These are phyloP conservation scores for Polymixis lichenea DNA, from an alignment of 2,888 invertebrate species.

Conservation along the genomic window DNA sequence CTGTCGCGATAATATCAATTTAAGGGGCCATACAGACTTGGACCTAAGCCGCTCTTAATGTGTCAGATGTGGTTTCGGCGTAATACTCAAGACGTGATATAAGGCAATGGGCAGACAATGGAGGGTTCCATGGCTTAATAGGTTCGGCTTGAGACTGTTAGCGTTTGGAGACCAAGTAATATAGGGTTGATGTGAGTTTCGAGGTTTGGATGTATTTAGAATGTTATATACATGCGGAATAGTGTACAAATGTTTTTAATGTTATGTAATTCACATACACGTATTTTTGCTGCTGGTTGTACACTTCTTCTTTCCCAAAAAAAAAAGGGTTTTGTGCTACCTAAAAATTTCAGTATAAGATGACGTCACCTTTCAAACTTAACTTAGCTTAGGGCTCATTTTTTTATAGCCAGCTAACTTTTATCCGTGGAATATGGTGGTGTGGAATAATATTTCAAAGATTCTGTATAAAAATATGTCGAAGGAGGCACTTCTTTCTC, in stretches of 20 bases:
- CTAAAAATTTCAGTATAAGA: neutral
- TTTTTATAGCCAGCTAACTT: neutral
- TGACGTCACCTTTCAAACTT: neutral
- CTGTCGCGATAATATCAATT: conserved; percentile 73
- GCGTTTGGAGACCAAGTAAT: conserved; percentile 31
- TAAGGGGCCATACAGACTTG: conserved; percentile 62
- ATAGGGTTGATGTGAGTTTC: conserved; percentile 37
- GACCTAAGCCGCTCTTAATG: conserved; percentile 66
- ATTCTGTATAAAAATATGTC: neutral
- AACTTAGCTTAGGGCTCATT: neutral
- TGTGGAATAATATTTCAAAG: no score
- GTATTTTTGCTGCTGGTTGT: neutral
- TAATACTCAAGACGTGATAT: conserved; percentile 67
- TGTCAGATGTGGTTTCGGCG: conserved; percentile 63
- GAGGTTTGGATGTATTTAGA: conserved; percentile 1
- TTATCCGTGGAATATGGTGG: neutral
- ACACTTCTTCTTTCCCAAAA: neutral
- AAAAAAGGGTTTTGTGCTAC: neutral
- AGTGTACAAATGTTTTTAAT: neutral
- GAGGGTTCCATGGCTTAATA: conserved; percentile 56
- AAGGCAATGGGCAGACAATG: conserved; percentile 65
- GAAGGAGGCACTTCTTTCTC: no score
- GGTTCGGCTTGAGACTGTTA: conserved; percentile 51
- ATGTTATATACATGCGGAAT: conserved; percentile 17
- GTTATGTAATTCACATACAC: neutral